Percentiles rank a stretch among this genome's conserved stretches.
These are phyloP conservation scores for Agrotis exclamationis DNA, from an alignment of 2,888 invertebrate species.

Conservation along the genomic window DNA sequence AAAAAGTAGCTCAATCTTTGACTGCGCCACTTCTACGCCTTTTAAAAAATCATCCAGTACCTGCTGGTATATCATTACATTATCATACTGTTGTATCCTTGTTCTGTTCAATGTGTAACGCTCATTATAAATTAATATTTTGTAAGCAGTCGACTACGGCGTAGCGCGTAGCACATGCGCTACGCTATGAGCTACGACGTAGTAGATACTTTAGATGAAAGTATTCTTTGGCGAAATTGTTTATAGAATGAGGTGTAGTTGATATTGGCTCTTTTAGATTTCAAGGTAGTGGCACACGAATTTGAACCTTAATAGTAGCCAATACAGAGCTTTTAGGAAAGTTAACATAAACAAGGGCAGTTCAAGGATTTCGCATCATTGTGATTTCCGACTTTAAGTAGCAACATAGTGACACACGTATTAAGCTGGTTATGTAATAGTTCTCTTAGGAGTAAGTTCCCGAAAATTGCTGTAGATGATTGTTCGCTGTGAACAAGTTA, in stretches of 20 bases:
- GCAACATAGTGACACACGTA: background rate
- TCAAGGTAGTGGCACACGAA: background rate
- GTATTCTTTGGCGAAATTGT: slow-evolving; percentile 8
- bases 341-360: too few species aligned
- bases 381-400: background rate
- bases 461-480: too few species aligned
- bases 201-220: slow-evolving; percentile 12
- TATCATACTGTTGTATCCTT: background rate
- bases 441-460: too few species aligned
- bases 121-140: slow-evolving; percentile 50
- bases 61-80: background rate
- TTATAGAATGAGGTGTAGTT: slow-evolving; percentile 26
- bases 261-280: slow-evolving; percentile 12
- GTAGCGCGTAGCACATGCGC: slow-evolving; percentile 41
- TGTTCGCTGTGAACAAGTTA: background rate
- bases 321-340: background rate
- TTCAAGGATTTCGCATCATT: background rate
- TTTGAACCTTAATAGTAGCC: background rate
- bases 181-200: slow-evolving; percentile 32
- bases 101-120: slow-evolving; percentile 17
- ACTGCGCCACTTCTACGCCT: background rate
- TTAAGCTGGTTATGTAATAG: background rate
- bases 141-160: slow-evolving; percentile 36
- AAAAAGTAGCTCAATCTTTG: background rate
- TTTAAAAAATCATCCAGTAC: background rate